Base-by-base conservation (phyloP, 2,113 vertebrate species). In the Parotia lawesii region DNA sequence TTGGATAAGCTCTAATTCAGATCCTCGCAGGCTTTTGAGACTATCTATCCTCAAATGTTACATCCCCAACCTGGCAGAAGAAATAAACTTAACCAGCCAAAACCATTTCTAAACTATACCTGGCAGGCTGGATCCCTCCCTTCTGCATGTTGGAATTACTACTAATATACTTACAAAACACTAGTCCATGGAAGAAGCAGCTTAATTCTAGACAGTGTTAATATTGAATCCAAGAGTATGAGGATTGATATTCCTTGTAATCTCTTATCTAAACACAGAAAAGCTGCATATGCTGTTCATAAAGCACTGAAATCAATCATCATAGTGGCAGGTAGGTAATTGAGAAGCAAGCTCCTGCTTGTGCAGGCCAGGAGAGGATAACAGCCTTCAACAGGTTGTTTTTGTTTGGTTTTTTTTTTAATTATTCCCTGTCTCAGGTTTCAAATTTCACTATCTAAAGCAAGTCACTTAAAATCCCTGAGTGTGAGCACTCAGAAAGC, bases 261-360 rank as follows among this genome's bases (percentile, higher is more conserved):
- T 96, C 93, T 96, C 87, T 96, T 96, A 95, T 87, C 87, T 91
- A 93, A 95, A 83, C 91, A 94, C 1, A 70, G 95, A 89, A 81
- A 67, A 88, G 53, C 74, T 89, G 91, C 91, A 78, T 95, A 77
- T 92, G 94, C 87, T 93, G 71, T 73, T 95, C 94, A 94, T 91
- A 84, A 96, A 95, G 87, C 71, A 27, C 82, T 81, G 73, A 81
- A 93, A 96, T 96, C 90, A 92, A 91, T 96, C 96, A 95, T 69
- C 56, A 47, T 21, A 66, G 85, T 92, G 93, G 71, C 89, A 95
- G 76, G 45, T 74, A 94, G 83, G 91, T 93, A 85, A 94, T 10
- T 91, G 85, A 74, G 71, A 91, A 94, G 38, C 29, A 85, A 89
- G 27, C 29, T 90, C 71, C 91, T 89, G 14, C 33, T 87, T 54